These are phyloP conservation scores for Drosophila pseudotalamancana DNA, from an alignment of 2,888 invertebrate genomes.

Conservation along the genomic window DNA sequence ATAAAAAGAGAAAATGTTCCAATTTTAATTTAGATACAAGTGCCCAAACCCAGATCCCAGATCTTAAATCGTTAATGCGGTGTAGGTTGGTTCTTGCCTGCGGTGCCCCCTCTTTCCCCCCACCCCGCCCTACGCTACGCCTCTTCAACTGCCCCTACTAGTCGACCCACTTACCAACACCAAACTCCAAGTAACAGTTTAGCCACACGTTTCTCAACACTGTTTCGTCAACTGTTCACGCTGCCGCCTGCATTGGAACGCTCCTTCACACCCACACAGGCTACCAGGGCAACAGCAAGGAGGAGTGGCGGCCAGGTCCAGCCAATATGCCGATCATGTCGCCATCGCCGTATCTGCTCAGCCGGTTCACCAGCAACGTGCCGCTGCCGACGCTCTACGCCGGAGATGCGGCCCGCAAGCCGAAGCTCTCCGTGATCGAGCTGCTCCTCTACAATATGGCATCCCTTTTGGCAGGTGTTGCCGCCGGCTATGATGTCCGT, in stretches of 20 bases:
- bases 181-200: conserved; percentile 21
- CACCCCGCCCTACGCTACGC: not conserved
- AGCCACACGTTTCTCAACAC: conserved; percentile 50
- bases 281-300: conserved; percentile 74
- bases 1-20: conserved; percentile 26
- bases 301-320: conserved; percentile 81
- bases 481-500: conserved; percentile 96
- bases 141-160: not conserved
- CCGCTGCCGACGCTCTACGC: conserved; percentile 93
- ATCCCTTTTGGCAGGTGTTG: conserved; percentile 94
- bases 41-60: not conserved
- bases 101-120: conserved; percentile 40
- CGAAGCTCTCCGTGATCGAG: conserved; percentile 83
- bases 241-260: conserved; percentile 24
- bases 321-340: conserved; percentile 82
- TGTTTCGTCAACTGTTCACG: conserved; percentile 58
- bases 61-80: conserved; percentile 16
- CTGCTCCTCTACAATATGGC: conserved; percentile 94
- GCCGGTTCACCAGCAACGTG: conserved; percentile 85
- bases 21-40: conserved; percentile 22
- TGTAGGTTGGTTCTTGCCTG: conserved; percentile 59
- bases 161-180: not conserved
- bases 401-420: conserved; percentile 86
- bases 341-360: conserved; percentile 83
- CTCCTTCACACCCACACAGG: conserved; percentile 30